A percentile compares a stretch with the other conserved stretches of the same genome.
phyloP scores from a whole-genome alignment of 2,888 invertebrate species.

The Exephanes ischioxanthus region DNA sequence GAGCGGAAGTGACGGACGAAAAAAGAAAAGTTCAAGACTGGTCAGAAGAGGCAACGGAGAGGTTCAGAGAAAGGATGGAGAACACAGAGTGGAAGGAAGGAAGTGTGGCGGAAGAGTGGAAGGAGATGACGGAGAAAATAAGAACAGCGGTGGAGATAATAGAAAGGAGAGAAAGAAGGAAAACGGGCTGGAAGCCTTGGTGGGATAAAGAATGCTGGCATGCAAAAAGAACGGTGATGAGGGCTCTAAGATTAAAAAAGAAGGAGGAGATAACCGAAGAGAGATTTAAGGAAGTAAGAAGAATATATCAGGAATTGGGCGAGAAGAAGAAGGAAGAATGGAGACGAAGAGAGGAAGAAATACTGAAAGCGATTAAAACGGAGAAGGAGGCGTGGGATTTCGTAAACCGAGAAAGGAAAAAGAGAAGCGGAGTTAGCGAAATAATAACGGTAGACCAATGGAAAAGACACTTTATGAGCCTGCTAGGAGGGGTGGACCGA shows the following conservation, averaged over 20 bases:
- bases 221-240: constrained; percentile 3
- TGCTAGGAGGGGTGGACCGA: not conserved
- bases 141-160: not conserved
- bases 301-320: too few species aligned
- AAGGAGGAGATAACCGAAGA: too few species aligned
- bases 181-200: constrained; percentile 10
- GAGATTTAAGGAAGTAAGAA: too few species aligned
- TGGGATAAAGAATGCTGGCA: constrained; percentile 7
- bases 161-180: not conserved
- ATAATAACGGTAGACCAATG: too few species aligned
- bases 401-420: too few species aligned
- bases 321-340: too few species aligned
- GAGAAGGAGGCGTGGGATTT: too few species aligned
- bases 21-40: constrained; percentile 1
- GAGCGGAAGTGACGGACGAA: constrained; percentile 18
- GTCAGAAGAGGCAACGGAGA: not conserved
- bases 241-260: too few species aligned
- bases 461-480: not conserved
- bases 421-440: too few species aligned
- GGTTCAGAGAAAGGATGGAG: not conserved
- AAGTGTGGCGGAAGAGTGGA: not conserved
- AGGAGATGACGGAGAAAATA: constrained; percentile 4
- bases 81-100: not conserved
- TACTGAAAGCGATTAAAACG: too few species aligned
- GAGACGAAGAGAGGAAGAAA: too few species aligned